A percentile compares a stretch with the other conserved stretches of the same genome.
phyloP scores from a whole-genome alignment of 2,888 invertebrate species.

The Toxonevra muliebris region DNA sequence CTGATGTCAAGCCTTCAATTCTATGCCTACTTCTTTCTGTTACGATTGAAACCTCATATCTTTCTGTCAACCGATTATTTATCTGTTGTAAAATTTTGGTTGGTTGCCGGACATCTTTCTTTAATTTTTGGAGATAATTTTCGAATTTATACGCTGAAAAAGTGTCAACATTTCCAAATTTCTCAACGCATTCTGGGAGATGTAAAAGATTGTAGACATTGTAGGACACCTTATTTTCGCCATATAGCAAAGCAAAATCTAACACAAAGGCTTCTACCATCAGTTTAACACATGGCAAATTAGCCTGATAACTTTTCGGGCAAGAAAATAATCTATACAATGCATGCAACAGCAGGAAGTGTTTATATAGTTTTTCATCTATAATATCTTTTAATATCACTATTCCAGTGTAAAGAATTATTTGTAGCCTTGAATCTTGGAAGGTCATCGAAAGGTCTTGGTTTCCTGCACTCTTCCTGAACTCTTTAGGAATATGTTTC shows the following conservation, averaged over 20 bases:
- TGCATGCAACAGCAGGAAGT: slow-evolving; percentile 18
- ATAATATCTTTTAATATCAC: slow-evolving; percentile 13
- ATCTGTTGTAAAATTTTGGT: slow-evolving; percentile 23
- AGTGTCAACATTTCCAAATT: slow-evolving; percentile 7
- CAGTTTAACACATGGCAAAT: slow-evolving; percentile 10
- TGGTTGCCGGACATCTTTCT: no score
- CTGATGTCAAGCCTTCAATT: background rate
- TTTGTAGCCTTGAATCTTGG: slow-evolving; percentile 21
- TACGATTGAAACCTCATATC: background rate
- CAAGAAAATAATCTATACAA: slow-evolving; percentile 12
- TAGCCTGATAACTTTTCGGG: slow-evolving; percentile 15
- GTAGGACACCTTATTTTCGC: slow-evolving; percentile 6
- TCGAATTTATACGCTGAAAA: slow-evolving; percentile 25
- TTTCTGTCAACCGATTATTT: background rate
- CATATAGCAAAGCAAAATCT: slow-evolving; percentile 20
- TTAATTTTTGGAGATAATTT: slow-evolving; percentile 13
- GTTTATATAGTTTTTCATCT: slow-evolving; percentile 21
- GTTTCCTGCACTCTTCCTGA: slow-evolving; percentile 23
- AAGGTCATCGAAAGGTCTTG: slow-evolving; percentile 15
- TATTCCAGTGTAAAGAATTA: slow-evolving; percentile 15
- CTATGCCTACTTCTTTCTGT: no score
- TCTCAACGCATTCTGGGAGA: slow-evolving; percentile 6
- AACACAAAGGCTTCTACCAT: slow-evolving; percentile 18
- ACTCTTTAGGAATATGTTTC: slow-evolving; percentile 15
- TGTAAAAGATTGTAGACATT: slow-evolving; percentile 19